These are phyloP conservation scores for Scaeva pyrastri DNA, from an alignment of 2,888 invertebrate genomes.

Conservation along the genomic window DNA sequence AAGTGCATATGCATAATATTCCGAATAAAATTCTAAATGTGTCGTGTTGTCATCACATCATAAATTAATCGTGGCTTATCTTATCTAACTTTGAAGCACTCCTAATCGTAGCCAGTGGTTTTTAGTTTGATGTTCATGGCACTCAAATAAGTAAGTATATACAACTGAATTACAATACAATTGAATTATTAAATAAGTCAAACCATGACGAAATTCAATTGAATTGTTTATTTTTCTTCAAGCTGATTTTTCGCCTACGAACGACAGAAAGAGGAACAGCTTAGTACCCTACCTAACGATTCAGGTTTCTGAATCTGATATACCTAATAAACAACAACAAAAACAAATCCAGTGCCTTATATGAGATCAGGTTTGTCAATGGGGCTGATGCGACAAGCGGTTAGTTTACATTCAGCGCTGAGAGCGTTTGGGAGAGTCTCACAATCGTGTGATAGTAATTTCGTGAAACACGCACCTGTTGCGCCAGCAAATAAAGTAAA, in stretches of 20 bases:
- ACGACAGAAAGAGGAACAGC: not conserved
- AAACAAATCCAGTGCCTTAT: not conserved
- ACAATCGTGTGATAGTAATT: not conserved
- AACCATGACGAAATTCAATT: not conserved
- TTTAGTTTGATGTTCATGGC: not conserved
- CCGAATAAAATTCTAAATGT: not conserved
- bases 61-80: not conserved
- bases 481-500: constrained; percentile 30
- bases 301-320: not conserved
- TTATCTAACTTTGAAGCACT: not conserved
- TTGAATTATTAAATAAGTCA: not conserved
- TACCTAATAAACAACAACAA: not conserved
- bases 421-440: constrained; percentile 70
- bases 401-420: constrained; percentile 59
- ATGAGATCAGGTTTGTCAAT: constrained; percentile 27
- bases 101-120: not conserved
- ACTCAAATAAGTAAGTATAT: not conserved
- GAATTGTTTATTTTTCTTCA: not conserved
- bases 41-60: not conserved
- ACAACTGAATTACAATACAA: not conserved
- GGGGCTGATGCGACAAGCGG: constrained; percentile 48
- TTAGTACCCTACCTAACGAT: not conserved
- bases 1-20: not conserved
- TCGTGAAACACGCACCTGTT: constrained; percentile 21
- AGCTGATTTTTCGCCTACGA: not conserved